phyloP scores from a whole-genome alignment of 2,113 vertebrate genomes.

The Catagonus wagneri region DNA sequence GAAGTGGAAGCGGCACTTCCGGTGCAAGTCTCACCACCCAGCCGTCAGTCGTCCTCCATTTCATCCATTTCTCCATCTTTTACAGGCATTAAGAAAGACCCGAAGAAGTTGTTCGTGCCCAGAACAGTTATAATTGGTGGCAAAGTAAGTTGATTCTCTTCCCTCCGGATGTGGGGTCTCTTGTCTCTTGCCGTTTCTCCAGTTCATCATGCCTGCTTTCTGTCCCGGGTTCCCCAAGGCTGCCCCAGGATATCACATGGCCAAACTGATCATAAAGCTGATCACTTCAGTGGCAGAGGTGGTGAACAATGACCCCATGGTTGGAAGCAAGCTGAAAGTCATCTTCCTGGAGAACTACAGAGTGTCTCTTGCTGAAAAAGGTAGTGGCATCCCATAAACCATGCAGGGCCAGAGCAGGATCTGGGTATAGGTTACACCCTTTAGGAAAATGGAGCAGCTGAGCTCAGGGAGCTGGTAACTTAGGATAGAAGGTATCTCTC shows the following conservation, averaged over 20 bases:
- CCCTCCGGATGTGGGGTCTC: neutral
- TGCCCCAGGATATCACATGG: constrained; percentile 98
- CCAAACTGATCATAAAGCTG: constrained; percentile 97
- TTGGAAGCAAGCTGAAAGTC: constrained; percentile 96
- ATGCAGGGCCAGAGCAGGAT: accelerated
- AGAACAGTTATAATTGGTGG: constrained; percentile 98
- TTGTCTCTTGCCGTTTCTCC: neutral
- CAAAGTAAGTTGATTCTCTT: constrained; percentile 88
- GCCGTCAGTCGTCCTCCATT: accelerated
- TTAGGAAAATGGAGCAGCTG: neutral
- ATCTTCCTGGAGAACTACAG: constrained; percentile 98
- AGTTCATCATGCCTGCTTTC: neutral
- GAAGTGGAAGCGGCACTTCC: neutral
- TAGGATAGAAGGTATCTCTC: neutral
- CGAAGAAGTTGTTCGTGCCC: constrained; percentile 91
- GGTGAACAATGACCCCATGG: constrained; percentile 93
- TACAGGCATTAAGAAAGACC: constrained; percentile 94
- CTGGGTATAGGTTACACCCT: neutral
- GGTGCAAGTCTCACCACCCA: accelerated
- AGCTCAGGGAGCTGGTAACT: neutral
- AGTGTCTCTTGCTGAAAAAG: constrained; percentile 97
- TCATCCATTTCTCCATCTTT: neutral
- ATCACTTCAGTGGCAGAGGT: constrained; percentile 94
- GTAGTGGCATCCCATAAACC: constrained; percentile 76
- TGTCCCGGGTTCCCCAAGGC: constrained; percentile 87